A percentile compares a stretch with the other conserved stretches of the same genome.
These are phyloP conservation scores for Dunckerocampus dactyliophorus DNA, from an alignment of 2,113 vertebrate genomes.

Conservation along the genomic window DNA sequence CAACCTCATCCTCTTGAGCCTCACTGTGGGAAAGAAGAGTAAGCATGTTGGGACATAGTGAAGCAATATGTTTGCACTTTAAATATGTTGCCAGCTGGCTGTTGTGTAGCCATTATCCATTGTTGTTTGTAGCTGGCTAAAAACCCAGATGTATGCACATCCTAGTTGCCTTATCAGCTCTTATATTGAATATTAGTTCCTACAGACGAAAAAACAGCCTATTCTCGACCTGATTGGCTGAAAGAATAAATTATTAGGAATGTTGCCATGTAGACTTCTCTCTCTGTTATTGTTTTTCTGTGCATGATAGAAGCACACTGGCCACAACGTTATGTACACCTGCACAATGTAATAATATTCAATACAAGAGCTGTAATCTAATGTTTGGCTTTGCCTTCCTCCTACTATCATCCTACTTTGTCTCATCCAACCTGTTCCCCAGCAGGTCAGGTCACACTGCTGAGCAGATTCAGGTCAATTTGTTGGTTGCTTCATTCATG, in stretches of 20 bases:
- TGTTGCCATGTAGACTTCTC: slow-evolving; percentile 29
- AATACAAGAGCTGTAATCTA: too few species aligned
- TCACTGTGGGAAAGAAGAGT: slow-evolving; percentile 68
- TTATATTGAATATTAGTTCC: slow-evolving; percentile 23
- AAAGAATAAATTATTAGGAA: slow-evolving; percentile 13
- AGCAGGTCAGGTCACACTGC: slow-evolving; percentile 13
- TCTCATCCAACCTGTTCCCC: not conserved
- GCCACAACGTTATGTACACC: not conserved
- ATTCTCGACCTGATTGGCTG: slow-evolving; percentile 40
- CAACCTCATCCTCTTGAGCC: slow-evolving; percentile 52
- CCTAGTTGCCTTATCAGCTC: slow-evolving; percentile 36
- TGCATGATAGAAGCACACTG: not conserved
- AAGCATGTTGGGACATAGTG: not conserved
- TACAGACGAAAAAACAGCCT: slow-evolving; percentile 25
- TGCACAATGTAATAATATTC: not conserved
- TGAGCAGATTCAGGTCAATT: slow-evolving; percentile 3
- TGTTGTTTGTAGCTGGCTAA: slow-evolving; percentile 35
- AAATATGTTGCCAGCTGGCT: slow-evolving; percentile 30
- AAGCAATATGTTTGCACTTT: slow-evolving; percentile 14
- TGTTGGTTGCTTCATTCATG: slow-evolving; percentile 12
- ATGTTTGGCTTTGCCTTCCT: too few species aligned
- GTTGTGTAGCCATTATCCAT: slow-evolving; percentile 32
- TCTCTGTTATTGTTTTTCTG: not conserved
- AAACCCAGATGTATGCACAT: slow-evolving; percentile 9
- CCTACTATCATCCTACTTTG: not conserved